Evolutionary conservation across 2,113 vertebrate genomes (phyloP).

Genomic region (Scortum barcoo): DNA sequence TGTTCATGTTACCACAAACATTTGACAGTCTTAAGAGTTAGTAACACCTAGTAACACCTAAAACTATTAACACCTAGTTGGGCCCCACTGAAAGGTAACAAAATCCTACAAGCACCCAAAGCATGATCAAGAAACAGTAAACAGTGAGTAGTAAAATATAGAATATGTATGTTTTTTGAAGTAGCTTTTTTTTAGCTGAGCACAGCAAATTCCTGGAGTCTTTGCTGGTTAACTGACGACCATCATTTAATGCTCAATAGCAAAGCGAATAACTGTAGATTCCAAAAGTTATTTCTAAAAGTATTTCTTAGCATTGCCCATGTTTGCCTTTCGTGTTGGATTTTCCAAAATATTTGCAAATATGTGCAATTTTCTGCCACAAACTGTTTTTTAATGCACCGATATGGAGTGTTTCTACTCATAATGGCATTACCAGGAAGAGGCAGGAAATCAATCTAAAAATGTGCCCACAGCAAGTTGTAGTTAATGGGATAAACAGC

Average conservation of each 20-base stretch:
- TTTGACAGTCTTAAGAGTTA: slow-evolving; percentile 1
- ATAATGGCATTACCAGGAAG: not conserved
- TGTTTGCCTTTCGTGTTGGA: not conserved
- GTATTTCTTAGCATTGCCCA: not conserved
- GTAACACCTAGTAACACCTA: too few species aligned
- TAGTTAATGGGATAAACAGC: not conserved
- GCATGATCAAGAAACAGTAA: too few species aligned
- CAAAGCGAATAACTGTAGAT: not conserved
- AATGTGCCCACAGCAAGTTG: not conserved
- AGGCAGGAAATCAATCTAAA: not conserved
- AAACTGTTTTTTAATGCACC: not conserved
- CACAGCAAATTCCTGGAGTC: not conserved
- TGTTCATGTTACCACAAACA: not conserved
- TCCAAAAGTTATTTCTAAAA: not conserved
- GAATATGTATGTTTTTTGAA: too few species aligned
- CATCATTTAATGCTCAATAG: not conserved
- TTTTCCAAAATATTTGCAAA: not conserved
- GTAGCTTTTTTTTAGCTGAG: not conserved
- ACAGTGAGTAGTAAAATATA: too few species aligned
- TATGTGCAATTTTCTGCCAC: not conserved
- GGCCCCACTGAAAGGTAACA: not conserved
- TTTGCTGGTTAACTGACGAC: not conserved
- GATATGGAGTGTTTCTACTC: not conserved
- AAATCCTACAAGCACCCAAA: too few species aligned
- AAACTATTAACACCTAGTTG: not conserved